These are phyloP conservation scores for Drosophila parthenogenetica DNA, from an alignment of 2,888 invertebrate species.

Conservation along the genomic window DNA sequence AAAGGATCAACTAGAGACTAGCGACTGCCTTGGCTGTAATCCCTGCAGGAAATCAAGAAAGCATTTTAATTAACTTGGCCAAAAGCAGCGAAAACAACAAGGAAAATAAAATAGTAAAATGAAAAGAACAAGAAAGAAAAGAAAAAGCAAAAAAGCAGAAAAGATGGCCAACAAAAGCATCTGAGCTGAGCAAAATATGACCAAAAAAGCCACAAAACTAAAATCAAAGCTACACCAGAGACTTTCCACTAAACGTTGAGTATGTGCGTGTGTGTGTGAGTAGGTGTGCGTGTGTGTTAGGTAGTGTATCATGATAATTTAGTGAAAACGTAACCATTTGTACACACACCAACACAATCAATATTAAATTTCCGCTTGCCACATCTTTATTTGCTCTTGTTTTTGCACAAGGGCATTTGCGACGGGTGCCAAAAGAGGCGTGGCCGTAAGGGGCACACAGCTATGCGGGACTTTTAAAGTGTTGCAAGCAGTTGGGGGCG, in stretches of 20 bases:
- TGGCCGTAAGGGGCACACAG: conserved; percentile 4
- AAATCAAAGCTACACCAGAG: conserved; percentile 69
- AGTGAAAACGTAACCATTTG: conserved; percentile 76
- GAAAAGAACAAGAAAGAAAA: neutral
- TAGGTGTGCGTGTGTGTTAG: conserved; percentile 17
- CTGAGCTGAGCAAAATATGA: conserved; percentile 63
- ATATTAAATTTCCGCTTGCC: conserved; percentile 78
- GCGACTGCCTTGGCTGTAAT: conserved; percentile 50
- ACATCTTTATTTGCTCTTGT: conserved; percentile 74
- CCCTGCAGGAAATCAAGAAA: conserved; percentile 76
- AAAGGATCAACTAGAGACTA: conserved; percentile 20
- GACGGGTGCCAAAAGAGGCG: conserved; percentile 3
- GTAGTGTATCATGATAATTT: conserved; percentile 72
- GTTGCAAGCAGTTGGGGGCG: neutral
- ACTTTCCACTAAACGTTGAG: conserved; percentile 40
- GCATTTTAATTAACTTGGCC: conserved; percentile 75
- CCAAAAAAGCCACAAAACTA: conserved; percentile 73
- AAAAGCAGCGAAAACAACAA: conserved; percentile 26
- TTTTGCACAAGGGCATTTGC: conserved; percentile 39
- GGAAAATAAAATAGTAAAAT: conserved; percentile 13
- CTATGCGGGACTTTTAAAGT: neutral
- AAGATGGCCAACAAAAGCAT: conserved; percentile 10
- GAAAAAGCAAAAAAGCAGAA: neutral
- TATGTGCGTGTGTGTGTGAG: neutral
- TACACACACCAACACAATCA: conserved; percentile 65